phyloP scores from a whole-genome alignment of 2,797 vertebrate genomes.

The Amblyraja radiata region DNA sequence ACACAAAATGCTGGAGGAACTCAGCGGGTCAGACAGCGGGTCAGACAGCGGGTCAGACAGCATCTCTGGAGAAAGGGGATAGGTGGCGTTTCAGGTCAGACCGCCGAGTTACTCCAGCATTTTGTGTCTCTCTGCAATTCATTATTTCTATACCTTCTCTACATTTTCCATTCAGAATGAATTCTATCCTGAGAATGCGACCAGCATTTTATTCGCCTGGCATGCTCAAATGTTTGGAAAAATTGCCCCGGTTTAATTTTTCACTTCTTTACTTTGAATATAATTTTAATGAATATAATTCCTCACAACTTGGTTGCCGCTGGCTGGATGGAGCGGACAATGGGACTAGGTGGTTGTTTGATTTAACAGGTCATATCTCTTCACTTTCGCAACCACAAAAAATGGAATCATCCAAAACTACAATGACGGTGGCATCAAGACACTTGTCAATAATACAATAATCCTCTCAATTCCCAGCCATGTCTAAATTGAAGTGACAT shows the following conservation, averaged over 20 bases:
- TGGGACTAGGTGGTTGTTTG: neutral
- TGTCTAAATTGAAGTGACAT: neutral
- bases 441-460: neutral
- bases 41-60: too few species aligned
- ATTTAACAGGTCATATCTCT: neutral
- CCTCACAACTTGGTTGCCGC: neutral
- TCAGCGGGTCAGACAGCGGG: too few species aligned
- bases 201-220: neutral
- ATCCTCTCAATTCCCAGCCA: neutral
- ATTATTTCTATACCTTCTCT: neutral
- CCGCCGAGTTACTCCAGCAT: too few species aligned
- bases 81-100: too few species aligned
- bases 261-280: neutral
- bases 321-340: neutral
- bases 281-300: neutral
- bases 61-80: too few species aligned
- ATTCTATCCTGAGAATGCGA: neutral
- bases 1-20: too few species aligned
- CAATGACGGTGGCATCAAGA: neutral
- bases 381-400: neutral
- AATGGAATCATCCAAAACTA: neutral
- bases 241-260: neutral
- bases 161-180: neutral
- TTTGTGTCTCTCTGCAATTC: too few species aligned
- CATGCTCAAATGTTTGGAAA: neutral